Evolutionary conservation across 2,888 invertebrate species (phyloP).

Genomic region (Blastobasis lacticolella): DNA sequence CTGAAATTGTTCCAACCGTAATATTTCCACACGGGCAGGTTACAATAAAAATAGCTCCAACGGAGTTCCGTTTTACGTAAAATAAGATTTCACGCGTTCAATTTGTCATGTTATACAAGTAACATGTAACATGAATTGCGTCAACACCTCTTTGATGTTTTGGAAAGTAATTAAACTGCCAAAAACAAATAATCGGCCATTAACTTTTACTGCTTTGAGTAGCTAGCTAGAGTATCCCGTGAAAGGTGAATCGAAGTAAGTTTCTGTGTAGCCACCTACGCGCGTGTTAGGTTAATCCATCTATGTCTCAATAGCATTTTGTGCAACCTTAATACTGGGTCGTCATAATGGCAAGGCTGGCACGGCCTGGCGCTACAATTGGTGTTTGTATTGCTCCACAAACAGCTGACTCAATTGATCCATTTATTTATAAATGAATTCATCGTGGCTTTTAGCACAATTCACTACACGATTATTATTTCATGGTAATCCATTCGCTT

Average conservation of each 20-base stretch:
- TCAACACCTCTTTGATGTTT: neutral
- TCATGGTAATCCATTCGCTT: too few relatives aligned
- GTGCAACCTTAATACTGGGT: constrained; percentile 35
- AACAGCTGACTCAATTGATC: constrained; percentile 10
- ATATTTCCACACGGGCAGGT: constrained; percentile 6
- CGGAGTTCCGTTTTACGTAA: constrained; percentile 1
- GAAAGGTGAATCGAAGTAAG: too few relatives aligned
- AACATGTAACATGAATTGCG: neutral
- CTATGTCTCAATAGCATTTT: constrained; percentile 34
- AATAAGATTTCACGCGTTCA: neutral
- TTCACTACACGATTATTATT: too few relatives aligned
- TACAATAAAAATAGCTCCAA: constrained; percentile 6
- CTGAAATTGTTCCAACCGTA: neutral
- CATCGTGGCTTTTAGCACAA: neutral
- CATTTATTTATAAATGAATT: constrained; percentile 6
- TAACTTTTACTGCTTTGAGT: neutral
- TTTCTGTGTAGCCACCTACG: too few relatives aligned
- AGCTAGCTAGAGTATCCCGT: neutral
- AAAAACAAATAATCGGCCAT: too few relatives aligned
- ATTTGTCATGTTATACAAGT: neutral
- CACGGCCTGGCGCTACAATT: constrained; percentile 35
- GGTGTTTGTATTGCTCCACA: constrained; percentile 30
- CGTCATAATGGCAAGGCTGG: constrained; percentile 42
- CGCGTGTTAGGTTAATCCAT: constrained; percentile 2
- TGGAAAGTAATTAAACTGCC: too few relatives aligned